Conservation (phyloP, 2,797 vertebrate genomes). For the Melanotaenia trifasciata region DNA sequence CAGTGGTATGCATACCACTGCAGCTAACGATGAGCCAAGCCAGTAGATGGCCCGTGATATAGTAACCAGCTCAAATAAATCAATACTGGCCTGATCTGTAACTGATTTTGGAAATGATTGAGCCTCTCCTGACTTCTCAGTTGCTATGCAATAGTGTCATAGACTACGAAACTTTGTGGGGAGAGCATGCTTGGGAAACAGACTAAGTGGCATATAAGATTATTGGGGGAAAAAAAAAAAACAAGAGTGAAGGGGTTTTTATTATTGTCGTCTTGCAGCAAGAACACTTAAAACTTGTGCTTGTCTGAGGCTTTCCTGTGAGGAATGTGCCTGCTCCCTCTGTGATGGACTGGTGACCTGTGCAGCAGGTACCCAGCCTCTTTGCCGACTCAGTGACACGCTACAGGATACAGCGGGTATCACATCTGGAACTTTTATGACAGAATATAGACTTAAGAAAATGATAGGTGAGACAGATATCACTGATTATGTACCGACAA, state of each 20-base stretch:
- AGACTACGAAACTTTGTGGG: neutral
- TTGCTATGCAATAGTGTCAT: neutral
- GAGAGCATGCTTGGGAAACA: neutral
- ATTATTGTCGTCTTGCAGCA: neutral
- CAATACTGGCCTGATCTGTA: neutral
- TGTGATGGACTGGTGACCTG: conserved; percentile 1
- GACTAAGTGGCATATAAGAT: neutral
- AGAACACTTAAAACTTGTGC: neutral
- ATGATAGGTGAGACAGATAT: neutral
- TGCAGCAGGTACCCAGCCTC: neutral
- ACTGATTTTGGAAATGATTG: neutral
- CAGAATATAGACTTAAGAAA: neutral
- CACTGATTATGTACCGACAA: neutral
- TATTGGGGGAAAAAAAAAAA: neutral
- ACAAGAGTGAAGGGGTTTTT: neutral
- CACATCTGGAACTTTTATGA: neutral
- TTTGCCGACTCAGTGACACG: neutral
- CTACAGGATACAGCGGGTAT: neutral
- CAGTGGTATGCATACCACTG: neutral
- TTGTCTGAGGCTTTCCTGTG: neutral
- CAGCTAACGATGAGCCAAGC: neutral
- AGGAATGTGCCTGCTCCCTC: neutral
- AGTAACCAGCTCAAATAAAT: neutral
- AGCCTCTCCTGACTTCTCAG: neutral
- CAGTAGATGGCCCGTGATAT: neutral